Evolutionary conservation across 2,888 invertebrate genomes (phyloP), one percentile per base, ranked within the genome.

Genomic region (Melanotus villosus): DNA sequence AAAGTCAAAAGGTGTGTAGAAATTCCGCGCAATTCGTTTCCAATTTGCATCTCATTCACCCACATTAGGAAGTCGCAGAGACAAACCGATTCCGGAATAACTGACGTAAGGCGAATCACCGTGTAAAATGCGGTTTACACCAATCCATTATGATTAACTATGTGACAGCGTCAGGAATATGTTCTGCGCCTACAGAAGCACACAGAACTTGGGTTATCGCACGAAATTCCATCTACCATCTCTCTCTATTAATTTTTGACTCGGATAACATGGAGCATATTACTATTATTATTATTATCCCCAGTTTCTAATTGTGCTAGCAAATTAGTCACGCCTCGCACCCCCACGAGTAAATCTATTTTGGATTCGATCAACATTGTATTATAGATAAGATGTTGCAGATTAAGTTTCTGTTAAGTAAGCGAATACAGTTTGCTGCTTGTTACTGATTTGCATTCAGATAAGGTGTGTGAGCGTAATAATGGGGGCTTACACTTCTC

Each of bases 111-210:
- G 18, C 12, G 12, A 47, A 23, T 23, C 16, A 18, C 32, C n/a
- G 52, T 18, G 16, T 30, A 52, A 52, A 52, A 52, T 52, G 52
- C 52, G 52, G 52, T 52, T 52, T 52, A 52, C 52, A 52, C 52
- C 52, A 34, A 52, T 52, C 52, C 52, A 52, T 52, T 52, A 52
- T 52, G 52, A 52, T 52, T 52, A 52, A 52, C 52, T 52, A 52
- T 34, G 52, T 52, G 52, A 52, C 32, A 52, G 32, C 32, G 52
- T 52, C 52, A 52, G 52, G 52, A 52, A 34, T 34, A 52, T 34
- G 52, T 26, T 52, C 26, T 52, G n/a, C 26, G n/a, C 52, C 52
- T 32, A 12, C 30, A 26, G 14, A 9, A 9, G 16, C 45, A 21
- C 36, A 14, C n/a, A n/a, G n/a, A n/a, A 32, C 32, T 1, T 5